Conservation (phyloP, 2,797 vertebrate species). For the Phyllotis vaccarum region DNA sequence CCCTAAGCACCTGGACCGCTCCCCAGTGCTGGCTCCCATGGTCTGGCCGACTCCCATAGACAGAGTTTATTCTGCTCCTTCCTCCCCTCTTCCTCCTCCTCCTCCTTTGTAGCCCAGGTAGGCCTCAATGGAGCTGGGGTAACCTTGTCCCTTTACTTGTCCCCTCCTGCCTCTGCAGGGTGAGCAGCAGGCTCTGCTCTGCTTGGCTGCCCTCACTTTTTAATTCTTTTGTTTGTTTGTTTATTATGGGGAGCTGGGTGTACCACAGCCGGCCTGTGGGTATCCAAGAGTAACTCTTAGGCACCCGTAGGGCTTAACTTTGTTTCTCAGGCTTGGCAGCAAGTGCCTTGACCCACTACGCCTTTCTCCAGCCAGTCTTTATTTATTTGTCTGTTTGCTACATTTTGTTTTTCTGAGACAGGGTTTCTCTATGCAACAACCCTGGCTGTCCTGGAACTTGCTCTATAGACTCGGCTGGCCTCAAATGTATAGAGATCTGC, state of each 20-base stretch:
- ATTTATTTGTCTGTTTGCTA: neutral
- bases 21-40: neutral
- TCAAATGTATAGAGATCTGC: neutral
- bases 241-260: neutral
- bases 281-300: neutral
- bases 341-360: neutral
- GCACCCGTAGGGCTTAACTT: neutral
- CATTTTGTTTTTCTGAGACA: neutral
- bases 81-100: fast-evolving
- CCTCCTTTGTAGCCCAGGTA: neutral
- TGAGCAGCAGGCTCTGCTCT: neutral
- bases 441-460: neutral
- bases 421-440: neutral
- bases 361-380: neutral
- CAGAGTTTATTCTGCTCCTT: neutral
- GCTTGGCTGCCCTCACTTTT: neutral
- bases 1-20: neutral
- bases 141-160: neutral
- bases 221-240: neutral
- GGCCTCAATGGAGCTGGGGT: too few species aligned
- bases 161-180: neutral
- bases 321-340: neutral
- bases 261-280: neutral
- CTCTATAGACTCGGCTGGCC: neutral
- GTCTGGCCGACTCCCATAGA: neutral